A percentile compares a stretch with the other conserved stretches of the same genome.
Conservation (phyloP, 2,888 invertebrate genomes). For the Galerucella nymphaeae region DNA sequence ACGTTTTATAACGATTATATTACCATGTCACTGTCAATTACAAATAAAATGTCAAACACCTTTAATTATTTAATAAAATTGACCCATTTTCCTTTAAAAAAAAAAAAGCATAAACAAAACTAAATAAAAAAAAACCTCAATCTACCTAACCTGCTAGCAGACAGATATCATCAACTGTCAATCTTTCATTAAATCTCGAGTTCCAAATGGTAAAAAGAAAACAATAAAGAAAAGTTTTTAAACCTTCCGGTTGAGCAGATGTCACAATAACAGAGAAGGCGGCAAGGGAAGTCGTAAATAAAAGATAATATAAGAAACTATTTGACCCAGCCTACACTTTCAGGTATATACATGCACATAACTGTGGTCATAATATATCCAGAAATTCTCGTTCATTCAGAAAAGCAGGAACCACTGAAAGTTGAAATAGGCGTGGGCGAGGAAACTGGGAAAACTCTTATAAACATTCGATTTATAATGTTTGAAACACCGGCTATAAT, state of each 20-base stretch:
- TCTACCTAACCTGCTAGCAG: conserved; percentile 20
- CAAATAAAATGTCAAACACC: too few species aligned
- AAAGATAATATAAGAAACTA: conserved; percentile 25
- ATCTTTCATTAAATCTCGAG: conserved; percentile 4
- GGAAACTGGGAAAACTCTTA: conserved; percentile 46
- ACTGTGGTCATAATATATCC: conserved; percentile 8
- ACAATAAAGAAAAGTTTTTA: conserved; percentile 24
- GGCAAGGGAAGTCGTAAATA: conserved; percentile 41
- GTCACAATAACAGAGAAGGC: conserved; percentile 21
- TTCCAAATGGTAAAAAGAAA: conserved; percentile 27
- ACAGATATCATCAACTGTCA: conserved; percentile 30
- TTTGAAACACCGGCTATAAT: conserved; percentile 53
- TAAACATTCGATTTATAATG: conserved; percentile 48
- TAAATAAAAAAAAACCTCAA: neutral
- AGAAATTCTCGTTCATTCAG: conserved; percentile 26
- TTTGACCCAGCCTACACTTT: conserved; percentile 38
- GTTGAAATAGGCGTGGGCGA: conserved; percentile 47
- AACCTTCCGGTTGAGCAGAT: conserved; percentile 38
- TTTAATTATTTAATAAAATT: too few species aligned
- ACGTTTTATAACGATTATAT: too few species aligned
- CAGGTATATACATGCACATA: conserved; percentile 18
- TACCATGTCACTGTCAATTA: too few species aligned
- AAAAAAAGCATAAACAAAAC: conserved; percentile 9
- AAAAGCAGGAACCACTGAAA: conserved; percentile 2
- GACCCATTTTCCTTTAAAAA: too few species aligned